A percentile compares a stretch with the other conserved stretches of the same genome.
phyloP scores from a whole-genome alignment of 2,113 vertebrate genomes.

The Ciconia stormi region DNA sequence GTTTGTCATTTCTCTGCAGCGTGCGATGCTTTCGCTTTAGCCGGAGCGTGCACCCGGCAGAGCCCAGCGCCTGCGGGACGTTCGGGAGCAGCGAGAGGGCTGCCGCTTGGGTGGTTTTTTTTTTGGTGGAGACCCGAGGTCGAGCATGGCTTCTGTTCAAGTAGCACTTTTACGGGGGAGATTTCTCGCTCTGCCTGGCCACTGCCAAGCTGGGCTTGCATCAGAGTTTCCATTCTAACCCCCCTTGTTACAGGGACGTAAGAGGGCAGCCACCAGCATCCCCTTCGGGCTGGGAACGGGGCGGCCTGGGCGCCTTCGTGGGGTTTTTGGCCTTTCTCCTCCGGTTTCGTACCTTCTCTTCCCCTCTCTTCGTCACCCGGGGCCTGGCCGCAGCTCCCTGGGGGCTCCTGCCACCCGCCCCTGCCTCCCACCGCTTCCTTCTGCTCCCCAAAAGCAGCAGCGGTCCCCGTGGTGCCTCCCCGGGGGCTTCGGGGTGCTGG shows the following conservation, averaged over 20 bases:
- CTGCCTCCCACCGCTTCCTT: background rate
- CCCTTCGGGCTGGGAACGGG: background rate
- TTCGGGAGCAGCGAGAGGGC: background rate
- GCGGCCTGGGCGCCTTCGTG: fast-evolving
- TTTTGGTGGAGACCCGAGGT: background rate
- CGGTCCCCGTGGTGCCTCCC: fast-evolving
- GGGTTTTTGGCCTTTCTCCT: background rate
- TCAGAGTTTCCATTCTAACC: slow-evolving; percentile 19
- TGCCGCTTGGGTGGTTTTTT: background rate
- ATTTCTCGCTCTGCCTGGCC: background rate
- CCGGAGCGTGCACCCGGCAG: background rate
- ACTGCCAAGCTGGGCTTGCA: background rate
- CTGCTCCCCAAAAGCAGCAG: background rate
- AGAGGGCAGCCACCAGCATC: background rate
- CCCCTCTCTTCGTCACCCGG: fast-evolving
- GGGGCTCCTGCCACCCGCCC: background rate
- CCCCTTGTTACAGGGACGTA: background rate
- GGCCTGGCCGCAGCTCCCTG: fast-evolving
- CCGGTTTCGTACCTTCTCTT: background rate
- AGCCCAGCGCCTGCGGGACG: background rate
- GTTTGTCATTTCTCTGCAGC: slow-evolving; percentile 2
- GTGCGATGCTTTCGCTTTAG: slow-evolving; percentile 32
- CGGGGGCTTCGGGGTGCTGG: fast-evolving
- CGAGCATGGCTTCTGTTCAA: slow-evolving; percentile 25
- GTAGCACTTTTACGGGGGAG: background rate